Evolutionary conservation across 2,797 vertebrate genomes (phyloP).

Genomic region (Mus caroli): DNA sequence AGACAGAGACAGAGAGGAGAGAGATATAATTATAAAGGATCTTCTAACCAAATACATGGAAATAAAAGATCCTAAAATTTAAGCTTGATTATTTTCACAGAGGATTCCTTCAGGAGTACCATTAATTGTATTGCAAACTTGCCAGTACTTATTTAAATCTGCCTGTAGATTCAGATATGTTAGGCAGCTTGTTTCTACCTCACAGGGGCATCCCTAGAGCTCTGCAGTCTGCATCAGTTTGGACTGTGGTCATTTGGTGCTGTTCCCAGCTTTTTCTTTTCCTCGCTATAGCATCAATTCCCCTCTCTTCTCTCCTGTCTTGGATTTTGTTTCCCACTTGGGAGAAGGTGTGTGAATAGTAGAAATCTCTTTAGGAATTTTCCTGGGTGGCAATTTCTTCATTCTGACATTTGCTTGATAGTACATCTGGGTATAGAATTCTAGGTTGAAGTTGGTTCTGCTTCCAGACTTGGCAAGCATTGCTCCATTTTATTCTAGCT

Average conservation of each 20-base stretch:
- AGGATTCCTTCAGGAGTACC: not conserved
- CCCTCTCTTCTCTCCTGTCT: not conserved
- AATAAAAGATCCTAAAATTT: not conserved
- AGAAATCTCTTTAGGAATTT: not conserved
- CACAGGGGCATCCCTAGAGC: not conserved
- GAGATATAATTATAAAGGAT: not conserved
- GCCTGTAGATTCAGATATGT: not conserved
- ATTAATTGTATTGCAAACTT: not conserved
- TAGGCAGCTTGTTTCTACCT: not conserved
- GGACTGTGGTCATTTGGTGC: not conserved
- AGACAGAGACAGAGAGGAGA: not conserved
- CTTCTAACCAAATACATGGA: not conserved
- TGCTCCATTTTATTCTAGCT: not conserved
- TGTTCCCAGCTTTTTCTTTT: not conserved
- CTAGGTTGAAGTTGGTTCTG: not conserved
- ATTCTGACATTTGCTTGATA: not conserved
- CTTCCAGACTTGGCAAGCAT: constrained; percentile 21
- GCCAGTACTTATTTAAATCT: not conserved
- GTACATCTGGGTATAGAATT: constrained; percentile 16
- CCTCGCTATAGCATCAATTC: not conserved
- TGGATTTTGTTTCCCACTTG: not conserved
- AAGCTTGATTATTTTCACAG: not conserved
- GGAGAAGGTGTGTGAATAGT: not conserved
- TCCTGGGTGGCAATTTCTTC: not conserved
- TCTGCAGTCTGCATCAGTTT: not conserved